phyloP scores from a whole-genome alignment of 2,888 invertebrate genomes.

The Anorthoa munda region DNA sequence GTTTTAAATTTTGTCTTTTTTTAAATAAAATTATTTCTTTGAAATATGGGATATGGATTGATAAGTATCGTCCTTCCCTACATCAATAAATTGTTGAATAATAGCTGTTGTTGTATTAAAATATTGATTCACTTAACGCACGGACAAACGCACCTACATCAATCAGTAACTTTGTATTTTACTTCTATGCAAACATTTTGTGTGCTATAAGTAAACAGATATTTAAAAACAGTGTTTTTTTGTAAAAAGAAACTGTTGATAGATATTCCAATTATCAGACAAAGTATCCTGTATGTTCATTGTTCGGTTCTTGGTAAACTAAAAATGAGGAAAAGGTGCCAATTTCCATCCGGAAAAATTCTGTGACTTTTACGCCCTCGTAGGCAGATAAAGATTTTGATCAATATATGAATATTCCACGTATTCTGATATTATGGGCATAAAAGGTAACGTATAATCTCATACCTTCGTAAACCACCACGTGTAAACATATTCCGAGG shows the following conservation, averaged over 20 bases:
- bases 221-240: no score
- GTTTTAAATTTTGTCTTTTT: neutral
- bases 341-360: neutral
- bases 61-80: no score
- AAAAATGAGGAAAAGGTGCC: neutral
- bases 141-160: no score
- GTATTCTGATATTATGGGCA: constrained; percentile 24
- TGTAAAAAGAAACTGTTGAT: no score
- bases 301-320: neutral
- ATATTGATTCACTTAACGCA: no score
- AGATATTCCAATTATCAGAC: neutral
- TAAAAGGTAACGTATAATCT: constrained; percentile 19
- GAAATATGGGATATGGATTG: neutral
- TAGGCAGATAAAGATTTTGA: constrained; percentile 1
- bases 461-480: constrained; percentile 25
- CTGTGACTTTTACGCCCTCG: neutral
- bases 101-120: no score
- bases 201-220: no score
- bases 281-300: neutral
- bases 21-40: neutral
- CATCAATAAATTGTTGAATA: neutral
- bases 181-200: no score
- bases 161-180: no score
- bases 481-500: constrained; percentile 19
- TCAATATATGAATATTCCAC: constrained; percentile 36